Evolutionary conservation across 2,888 invertebrate species (phyloP), one percentile per base, ranked within the genome.

Genomic region (Caenorhabditis drosophilae): DNA sequence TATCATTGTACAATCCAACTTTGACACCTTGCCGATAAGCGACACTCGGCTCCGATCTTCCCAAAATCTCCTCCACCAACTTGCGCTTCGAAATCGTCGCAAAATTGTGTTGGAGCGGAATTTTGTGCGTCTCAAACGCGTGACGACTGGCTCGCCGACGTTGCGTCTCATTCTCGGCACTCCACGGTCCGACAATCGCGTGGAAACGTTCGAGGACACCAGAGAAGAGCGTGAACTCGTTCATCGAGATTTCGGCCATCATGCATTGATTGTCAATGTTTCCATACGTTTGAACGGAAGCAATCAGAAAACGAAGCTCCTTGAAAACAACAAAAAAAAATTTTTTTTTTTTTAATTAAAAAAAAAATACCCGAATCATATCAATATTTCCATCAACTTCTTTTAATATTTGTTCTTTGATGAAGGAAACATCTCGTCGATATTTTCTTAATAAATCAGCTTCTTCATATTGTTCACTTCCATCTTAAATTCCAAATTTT

Each of bases 111-210:
- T 70, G 61, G 16, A 76, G 61, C 11, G 74, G 70, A 41, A 76
- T 75, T n/a, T 61, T 62, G 41, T 76, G 76, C 9, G 76, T 75
- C 44, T 76, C 76, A 34, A 71, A 73, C 4, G 73, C 64, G 53
- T 76, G 74, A 48, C 73, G 67, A 20, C 60, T 62, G 2, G 76
- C 74, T 0, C 76, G 67, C 49, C 66, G 45, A 35, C 66, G 56
- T 44, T 70, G 64, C 27, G 69, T 53, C 22, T 72, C 67, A 38
- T 70, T 72, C 6, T 62, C 58, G 6, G 69, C 35, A 9, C 49
- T 46, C 74, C 74, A 74, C 12, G 74, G 71, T 9, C 74, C 74
- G 38, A 74, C 68, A 26, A 72, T 46, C 12, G 71, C 51, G 34
- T 71, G 69, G 27, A 27, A 42, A 41, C 60, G 47, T 45, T 76